Evolutionary conservation across 2,888 invertebrate genomes (phyloP), one percentile per base, ranked within the genome.

Genomic region (Anoplius nigerrimus): DNA sequence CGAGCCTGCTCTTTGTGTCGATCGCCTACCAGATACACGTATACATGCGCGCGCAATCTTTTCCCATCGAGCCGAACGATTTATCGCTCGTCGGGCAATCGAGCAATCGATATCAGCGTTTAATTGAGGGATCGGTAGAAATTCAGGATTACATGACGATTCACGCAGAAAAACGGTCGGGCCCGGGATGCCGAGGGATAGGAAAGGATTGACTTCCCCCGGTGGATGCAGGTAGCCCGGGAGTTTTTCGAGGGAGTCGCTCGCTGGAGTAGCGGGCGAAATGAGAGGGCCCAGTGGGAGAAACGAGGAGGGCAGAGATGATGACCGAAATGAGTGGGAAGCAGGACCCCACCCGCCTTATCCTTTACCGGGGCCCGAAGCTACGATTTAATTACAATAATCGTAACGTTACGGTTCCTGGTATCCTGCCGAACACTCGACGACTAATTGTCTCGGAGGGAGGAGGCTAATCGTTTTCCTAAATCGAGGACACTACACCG

Each of bases 331-430:
- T 56, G 69, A 73, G 34, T 34, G 34, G 51, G 62, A 57, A 62
- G 63, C 52, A 43, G 66, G 34, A 61, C 59, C 61, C 71, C 52
- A 54, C 45, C 62, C 54, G 48, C 60, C 66, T 68, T 72, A 69
- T 58, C 69, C 69, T 69, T 72, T 70, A 68, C 64, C 56, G 53
- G 63, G 73, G 69, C 74, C 76, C 51, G 62, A 54, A 65, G 82
- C 81, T 82, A 82, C 82, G 80, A 84, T 86, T 86, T 87, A 87
- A 87, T 88, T 87, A 87, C 86, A 88, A 88, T 88, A 87, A 88
- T 88, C 84, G 84, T 79, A 79, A 70, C 79, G 74, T 78, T 76
- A 78, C 73, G 78, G 80, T 82, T 85, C 85, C 79, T 66, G 79
- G 86, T 83, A 86, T 82, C 79, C 68, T 57, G 60, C 63, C 55